Evolutionary conservation across 2,113 vertebrate genomes (phyloP).

Genomic region (Microtus oregoni): DNA sequence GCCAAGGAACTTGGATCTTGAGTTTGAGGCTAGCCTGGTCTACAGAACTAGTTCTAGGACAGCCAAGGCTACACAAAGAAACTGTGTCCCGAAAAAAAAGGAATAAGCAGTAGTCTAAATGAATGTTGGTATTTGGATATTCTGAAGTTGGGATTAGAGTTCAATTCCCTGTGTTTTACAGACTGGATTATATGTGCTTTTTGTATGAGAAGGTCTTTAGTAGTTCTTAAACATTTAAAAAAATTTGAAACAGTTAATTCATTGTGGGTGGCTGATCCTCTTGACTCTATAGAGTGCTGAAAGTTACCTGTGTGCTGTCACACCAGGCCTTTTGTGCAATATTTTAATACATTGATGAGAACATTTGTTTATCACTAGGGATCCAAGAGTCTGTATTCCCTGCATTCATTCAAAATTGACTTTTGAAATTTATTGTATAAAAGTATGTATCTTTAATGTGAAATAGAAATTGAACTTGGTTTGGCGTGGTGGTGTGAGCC

Average conservation of each 20-base stretch:
- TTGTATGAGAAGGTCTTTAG: background rate
- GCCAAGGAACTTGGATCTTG: background rate
- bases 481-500: background rate
- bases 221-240: background rate
- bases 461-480: conserved; percentile 7
- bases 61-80: background rate
- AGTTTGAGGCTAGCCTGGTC: background rate
- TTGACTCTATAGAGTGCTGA: background rate
- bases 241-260: background rate
- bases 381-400: conserved; percentile 12
- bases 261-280: background rate
- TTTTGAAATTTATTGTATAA: conserved; percentile 34
- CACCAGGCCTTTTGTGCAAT: background rate
- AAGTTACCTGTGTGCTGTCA: background rate
- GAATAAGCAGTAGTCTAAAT: background rate
- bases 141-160: conserved; percentile 45
- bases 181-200: conserved; percentile 23
- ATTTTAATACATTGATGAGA: background rate
- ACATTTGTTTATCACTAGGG: background rate
- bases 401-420: background rate
- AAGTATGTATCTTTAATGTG: background rate
- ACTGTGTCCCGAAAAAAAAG: background rate
- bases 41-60: background rate
- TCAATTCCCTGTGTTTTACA: background rate
- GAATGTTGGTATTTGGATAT: background rate